Evolutionary conservation across 2,888 invertebrate genomes (phyloP).

Genomic region (Drosophila neotestacea): DNA sequence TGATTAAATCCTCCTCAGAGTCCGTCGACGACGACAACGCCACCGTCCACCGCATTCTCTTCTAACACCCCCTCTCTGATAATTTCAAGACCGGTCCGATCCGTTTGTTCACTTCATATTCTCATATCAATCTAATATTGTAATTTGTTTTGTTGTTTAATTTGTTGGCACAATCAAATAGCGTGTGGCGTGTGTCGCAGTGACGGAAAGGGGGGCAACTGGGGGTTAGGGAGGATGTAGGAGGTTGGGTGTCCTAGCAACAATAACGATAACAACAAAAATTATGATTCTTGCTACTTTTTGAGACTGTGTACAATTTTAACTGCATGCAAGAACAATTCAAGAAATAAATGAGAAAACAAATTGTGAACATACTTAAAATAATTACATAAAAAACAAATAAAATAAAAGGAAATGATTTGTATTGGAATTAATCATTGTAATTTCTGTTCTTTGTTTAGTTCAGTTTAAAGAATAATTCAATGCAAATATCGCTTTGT

Average conservation of each 20-base stretch:
- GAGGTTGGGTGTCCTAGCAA: conserved; percentile 48
- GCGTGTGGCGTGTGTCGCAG: conserved; percentile 15
- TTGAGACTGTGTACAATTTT: conserved; percentile 80
- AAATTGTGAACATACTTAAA: conserved; percentile 67
- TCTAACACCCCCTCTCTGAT: conserved; percentile 9
- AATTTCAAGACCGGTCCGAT: conserved; percentile 5
- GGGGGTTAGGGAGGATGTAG: background rate
- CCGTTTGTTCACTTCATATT: conserved; percentile 23
- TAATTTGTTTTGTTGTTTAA: conserved; percentile 68
- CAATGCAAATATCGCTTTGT: background rate
- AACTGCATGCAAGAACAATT: conserved; percentile 71
- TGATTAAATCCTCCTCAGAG: conserved; percentile 26
- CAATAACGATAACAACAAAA: conserved; percentile 44
- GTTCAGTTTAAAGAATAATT: conserved; percentile 1
- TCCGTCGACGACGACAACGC: conserved; percentile 4
- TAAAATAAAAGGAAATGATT: conserved; percentile 63
- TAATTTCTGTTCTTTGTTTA: conserved; percentile 12
- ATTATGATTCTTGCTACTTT: conserved; percentile 75
- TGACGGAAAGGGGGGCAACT: background rate
- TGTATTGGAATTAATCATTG: conserved; percentile 51
- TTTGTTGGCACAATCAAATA: conserved; percentile 52
- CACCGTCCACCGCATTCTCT: conserved; percentile 18
- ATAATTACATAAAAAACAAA: conserved; percentile 57
- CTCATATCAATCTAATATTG: conserved; percentile 49
- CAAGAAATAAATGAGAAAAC: conserved; percentile 36